A percentile compares a stretch with the other conserved stretches of the same genome.
Evolutionary conservation across 2,797 vertebrate species (phyloP).

Genomic region (Anisognathus igniventris): DNA sequence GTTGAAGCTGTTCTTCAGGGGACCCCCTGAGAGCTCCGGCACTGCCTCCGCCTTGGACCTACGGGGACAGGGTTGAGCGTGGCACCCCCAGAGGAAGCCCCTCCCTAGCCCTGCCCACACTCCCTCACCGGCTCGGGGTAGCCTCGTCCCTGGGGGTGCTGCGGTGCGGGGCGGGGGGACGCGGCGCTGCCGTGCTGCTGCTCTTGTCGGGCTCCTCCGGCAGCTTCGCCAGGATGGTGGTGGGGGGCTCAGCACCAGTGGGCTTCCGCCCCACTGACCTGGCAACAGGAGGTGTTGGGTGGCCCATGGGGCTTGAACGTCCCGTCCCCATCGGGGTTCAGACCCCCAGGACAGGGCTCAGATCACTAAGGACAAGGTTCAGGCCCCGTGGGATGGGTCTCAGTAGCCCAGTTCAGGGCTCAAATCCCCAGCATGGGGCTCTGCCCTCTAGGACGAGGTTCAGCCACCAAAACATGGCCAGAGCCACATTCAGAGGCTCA

Average conservation of each 20-base stretch:
- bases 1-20: constrained; percentile 93
- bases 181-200: background rate
- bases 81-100: rapidly evolving
- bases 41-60: constrained; percentile 82
- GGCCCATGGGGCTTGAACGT: background rate
- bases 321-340: rapidly evolving
- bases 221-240: constrained; percentile 75
- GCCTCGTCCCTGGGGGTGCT: constrained; percentile 69
- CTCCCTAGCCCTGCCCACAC: background rate
- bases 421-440: background rate
- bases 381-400: rapidly evolving
- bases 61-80: background rate
- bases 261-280: constrained; percentile 67
- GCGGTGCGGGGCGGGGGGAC: constrained; percentile 63
- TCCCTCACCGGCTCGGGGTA: constrained; percentile 67
- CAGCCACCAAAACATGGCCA: background rate
- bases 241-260: background rate
- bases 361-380: background rate
- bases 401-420: background rate
- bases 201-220: constrained; percentile 85
- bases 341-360: background rate
- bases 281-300: background rate
- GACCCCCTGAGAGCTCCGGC: constrained; percentile 73
- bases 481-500: rapidly evolving
- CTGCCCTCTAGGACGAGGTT: rapidly evolving